These are phyloP conservation scores for Alca torda DNA, from an alignment of 2,797 vertebrate genomes.

Conservation along the genomic window DNA sequence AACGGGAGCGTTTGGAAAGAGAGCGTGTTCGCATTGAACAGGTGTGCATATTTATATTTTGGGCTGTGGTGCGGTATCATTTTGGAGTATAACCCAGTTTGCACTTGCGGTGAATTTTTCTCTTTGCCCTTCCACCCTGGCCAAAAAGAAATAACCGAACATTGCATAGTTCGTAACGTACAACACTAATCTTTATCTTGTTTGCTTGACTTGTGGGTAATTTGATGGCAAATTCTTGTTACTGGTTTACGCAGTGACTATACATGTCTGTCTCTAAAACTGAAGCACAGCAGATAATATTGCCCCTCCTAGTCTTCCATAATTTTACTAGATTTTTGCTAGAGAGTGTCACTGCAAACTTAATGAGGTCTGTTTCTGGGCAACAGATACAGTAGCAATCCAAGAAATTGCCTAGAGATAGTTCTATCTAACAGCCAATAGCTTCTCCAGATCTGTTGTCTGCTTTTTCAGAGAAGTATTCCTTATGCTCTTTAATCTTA, in stretches of 20 bases:
- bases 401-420: background rate
- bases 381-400: background rate
- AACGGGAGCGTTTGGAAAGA: slow-evolving; percentile 92
- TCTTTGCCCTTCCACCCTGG: background rate
- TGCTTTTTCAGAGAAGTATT: background rate
- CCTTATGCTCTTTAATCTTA: background rate
- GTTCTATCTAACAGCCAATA: background rate
- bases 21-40: slow-evolving; percentile 96
- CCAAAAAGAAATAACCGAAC: background rate
- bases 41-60: slow-evolving; percentile 69
- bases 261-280: background rate
- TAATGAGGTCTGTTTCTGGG: background rate
- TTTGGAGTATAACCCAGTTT: background rate
- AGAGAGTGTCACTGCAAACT: background rate
- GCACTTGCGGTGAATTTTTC: background rate
- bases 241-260: background rate
- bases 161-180: background rate
- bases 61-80: background rate
- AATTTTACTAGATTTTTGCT: background rate
- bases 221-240: background rate
- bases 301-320: background rate
- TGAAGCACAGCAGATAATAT: background rate
- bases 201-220: background rate
- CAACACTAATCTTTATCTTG: background rate
- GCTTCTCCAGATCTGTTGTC: background rate